Evolutionary conservation across 2,888 invertebrate species (phyloP).

Genomic region (Toxonevra muliebris): DNA sequence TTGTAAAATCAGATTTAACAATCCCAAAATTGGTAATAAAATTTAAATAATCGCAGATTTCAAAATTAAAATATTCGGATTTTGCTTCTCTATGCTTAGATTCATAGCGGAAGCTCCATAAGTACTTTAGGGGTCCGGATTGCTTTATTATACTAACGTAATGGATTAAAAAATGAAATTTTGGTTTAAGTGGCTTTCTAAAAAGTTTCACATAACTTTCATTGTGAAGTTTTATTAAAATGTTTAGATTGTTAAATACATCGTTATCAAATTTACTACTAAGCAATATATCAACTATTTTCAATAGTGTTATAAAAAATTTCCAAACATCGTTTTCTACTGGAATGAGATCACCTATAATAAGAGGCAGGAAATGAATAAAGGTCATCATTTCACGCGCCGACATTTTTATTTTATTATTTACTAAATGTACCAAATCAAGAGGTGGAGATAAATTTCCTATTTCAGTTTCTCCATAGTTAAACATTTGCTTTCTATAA

Average conservation of each 20-base stretch:
- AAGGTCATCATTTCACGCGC: slow-evolving; percentile 32
- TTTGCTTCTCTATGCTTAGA: slow-evolving; percentile 16
- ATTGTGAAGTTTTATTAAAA: no score
- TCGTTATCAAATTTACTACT: no score
- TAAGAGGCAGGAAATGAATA: slow-evolving; percentile 29
- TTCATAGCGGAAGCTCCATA: no score
- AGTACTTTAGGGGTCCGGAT: slow-evolving; percentile 19
- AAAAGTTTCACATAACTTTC: no score
- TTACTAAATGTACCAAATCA: slow-evolving; percentile 15
- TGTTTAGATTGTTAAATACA: no score
- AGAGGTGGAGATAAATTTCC: slow-evolving; percentile 31
- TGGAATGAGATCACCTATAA: slow-evolving; percentile 32
- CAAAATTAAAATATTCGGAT: no score
- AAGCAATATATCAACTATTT: no score
- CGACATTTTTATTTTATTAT: slow-evolving; percentile 28
- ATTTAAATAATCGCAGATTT: no score
- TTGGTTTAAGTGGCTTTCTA: neutral
- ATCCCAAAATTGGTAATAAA: no score
- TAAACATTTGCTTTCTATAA: slow-evolving; percentile 35
- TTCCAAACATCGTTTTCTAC: no score
- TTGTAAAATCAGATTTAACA: no score
- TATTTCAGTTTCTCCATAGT: slow-evolving; percentile 30
- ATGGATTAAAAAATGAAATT: slow-evolving; percentile 19
- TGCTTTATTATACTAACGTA: slow-evolving; percentile 17
- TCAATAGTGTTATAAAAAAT: no score